Evolutionary conservation across 2,113 vertebrate species (phyloP).

Genomic region (Lepidothrix coronata): DNA sequence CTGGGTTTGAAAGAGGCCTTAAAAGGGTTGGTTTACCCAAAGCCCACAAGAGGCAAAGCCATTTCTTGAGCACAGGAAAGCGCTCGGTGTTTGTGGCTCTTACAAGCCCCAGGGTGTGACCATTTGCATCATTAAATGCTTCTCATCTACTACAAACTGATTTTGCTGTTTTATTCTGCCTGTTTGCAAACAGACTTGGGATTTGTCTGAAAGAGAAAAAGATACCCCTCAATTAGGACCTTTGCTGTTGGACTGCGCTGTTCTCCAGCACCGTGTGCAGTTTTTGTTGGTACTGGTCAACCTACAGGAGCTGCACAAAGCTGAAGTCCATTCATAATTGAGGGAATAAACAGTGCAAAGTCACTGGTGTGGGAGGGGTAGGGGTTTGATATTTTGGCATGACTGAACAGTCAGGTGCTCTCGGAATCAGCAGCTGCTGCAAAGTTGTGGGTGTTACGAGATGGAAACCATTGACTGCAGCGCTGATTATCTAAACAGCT

Average conservation of each 20-base stretch:
- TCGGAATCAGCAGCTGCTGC: constrained; percentile 43
- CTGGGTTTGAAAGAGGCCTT: background rate
- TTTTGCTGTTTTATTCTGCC: background rate
- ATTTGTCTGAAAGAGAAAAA: background rate
- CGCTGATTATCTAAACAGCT: constrained; percentile 60
- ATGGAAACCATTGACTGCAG: constrained; percentile 58
- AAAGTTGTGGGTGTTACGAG: constrained; percentile 41
- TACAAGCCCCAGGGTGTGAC: background rate
- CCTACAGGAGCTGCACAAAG: background rate
- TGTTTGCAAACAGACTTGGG: background rate
- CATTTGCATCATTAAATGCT: background rate
- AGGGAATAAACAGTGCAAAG: background rate
- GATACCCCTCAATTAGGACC: accelerated
- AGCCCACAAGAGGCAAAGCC: background rate
- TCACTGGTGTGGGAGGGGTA: background rate
- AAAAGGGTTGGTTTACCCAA: background rate
- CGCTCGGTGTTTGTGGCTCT: background rate
- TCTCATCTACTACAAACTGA: background rate
- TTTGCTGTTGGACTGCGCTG: background rate
- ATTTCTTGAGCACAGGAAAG: background rate
- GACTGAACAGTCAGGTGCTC: constrained; percentile 33
- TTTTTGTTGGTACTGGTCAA: background rate
- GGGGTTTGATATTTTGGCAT: background rate
- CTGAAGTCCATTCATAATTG: background rate
- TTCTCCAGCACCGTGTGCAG: background rate